Percentiles rank a stretch among this genome's conserved stretches.
Conservation (phyloP, 2,888 invertebrate species). For the Cantharis nigra region DNA sequence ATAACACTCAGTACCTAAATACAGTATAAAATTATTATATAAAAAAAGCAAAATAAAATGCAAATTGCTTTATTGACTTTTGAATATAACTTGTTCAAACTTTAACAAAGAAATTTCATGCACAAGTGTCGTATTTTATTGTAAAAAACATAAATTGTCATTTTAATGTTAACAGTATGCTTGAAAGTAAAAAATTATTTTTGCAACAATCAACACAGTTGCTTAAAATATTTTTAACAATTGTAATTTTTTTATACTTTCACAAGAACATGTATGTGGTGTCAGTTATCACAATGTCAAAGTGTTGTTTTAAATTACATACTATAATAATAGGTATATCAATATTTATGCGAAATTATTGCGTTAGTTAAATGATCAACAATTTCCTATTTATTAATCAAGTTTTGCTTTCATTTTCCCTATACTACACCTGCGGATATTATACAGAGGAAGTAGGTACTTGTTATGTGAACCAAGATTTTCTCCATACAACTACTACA, state of each 20-base stretch:
- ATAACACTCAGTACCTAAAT: no score
- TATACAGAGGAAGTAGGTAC: neutral
- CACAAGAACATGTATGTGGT: slow-evolving; percentile 16
- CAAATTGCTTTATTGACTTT: slow-evolving; percentile 13
- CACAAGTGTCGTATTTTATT: neutral
- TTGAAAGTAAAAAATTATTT: slow-evolving; percentile 11
- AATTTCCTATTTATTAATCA: neutral
- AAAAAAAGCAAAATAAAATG: neutral
- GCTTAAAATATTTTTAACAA: slow-evolving; percentile 4
- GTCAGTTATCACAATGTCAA: slow-evolving; percentile 25
- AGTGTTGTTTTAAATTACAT: slow-evolving; percentile 10
- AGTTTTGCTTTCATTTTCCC: neutral
- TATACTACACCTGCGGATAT: neutral
- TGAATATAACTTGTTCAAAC: slow-evolving; percentile 25
- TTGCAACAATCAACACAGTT: slow-evolving; percentile 15
- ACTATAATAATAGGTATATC: slow-evolving; percentile 1
- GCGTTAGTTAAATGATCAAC: neutral
- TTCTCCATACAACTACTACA: neutral
- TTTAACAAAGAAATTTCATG: slow-evolving; percentile 17
- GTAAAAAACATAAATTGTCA: slow-evolving; percentile 15
- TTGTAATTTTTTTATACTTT: neutral
- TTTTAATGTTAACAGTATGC: slow-evolving; percentile 14
- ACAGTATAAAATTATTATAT: no score
- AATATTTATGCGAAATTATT: neutral
- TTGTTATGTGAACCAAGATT: neutral